Conservation (phyloP, 2,113 vertebrate genomes). For the Odontophorus gujanensis region DNA sequence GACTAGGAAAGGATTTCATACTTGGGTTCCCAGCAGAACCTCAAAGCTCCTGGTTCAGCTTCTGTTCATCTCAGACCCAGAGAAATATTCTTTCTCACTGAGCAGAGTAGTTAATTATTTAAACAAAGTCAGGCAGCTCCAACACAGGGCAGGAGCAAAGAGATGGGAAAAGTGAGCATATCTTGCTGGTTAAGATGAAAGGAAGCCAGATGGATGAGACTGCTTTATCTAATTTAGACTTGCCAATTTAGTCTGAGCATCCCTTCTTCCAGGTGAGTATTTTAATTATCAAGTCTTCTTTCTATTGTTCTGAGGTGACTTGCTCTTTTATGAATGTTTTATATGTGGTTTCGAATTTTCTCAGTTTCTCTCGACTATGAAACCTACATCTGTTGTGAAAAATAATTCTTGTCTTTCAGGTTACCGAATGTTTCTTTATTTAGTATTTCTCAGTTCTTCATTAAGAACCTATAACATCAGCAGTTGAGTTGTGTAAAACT, state of each 20-base stretch:
- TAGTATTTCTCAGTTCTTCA: neutral
- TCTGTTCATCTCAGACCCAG: neutral
- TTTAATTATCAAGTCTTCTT: neutral
- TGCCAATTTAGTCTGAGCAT: neutral
- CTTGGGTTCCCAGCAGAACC: neutral
- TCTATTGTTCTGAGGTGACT: neutral
- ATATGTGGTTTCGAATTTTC: neutral
- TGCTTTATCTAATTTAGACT: neutral
- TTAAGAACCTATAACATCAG: neutral
- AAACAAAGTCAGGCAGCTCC: neutral
- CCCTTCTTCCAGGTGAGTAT: neutral
- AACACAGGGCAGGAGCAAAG: neutral
- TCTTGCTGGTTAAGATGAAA: neutral
- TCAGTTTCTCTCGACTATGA: neutral
- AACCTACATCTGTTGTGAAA: neutral
- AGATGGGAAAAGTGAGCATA: neutral
- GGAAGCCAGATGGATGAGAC: neutral
- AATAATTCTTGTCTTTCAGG: neutral
- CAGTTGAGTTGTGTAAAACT: neutral
- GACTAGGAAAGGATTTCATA: neutral
- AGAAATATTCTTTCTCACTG: neutral
- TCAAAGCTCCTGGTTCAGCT: neutral
- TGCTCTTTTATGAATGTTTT: neutral
- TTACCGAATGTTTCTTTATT: neutral
- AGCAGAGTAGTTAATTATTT: neutral